Percentiles rank a stretch among this genome's conserved stretches.
Evolutionary conservation across 2,888 invertebrate species (phyloP).

Genomic region (Tanytarsus gracilentus): DNA sequence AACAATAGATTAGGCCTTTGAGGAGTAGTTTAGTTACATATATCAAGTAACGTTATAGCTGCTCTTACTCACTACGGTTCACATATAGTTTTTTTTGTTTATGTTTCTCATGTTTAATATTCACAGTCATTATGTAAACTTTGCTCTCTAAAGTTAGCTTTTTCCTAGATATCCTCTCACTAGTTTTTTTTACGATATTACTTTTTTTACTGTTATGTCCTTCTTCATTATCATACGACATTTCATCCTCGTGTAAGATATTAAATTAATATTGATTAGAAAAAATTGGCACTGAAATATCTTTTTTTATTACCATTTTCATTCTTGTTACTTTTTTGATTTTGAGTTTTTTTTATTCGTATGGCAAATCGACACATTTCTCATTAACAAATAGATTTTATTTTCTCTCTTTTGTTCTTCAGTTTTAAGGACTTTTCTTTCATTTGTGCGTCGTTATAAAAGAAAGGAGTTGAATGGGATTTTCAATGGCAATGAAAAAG

Average conservation of each 20-base stretch:
- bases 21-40: conserved; percentile 26
- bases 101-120: conserved; percentile 4
- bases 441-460: no score
- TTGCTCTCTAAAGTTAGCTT: no score
- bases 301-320: conserved; percentile 7
- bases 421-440: no score
- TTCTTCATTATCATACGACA: background rate
- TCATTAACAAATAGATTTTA: background rate
- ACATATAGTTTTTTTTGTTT: conserved; percentile 20
- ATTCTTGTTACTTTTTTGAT: background rate
- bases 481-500: no score
- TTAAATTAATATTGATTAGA: background rate
- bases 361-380: background rate
- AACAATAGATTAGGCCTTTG: conserved; percentile 28
- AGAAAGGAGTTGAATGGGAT: no score
- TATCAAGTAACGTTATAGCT: conserved; percentile 21
- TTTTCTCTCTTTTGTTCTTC: background rate
- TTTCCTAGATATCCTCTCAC: no score
- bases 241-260: background rate
- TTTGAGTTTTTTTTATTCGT: background rate
- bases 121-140: conserved; percentile 22
- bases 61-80: conserved; percentile 16
- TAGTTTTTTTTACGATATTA: no score
- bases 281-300: conserved; percentile 27
- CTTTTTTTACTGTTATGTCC: background rate